Base-by-base conservation (phyloP, 1,140 invertebrate genomes). In the Macrostomum lignano region DNA sequence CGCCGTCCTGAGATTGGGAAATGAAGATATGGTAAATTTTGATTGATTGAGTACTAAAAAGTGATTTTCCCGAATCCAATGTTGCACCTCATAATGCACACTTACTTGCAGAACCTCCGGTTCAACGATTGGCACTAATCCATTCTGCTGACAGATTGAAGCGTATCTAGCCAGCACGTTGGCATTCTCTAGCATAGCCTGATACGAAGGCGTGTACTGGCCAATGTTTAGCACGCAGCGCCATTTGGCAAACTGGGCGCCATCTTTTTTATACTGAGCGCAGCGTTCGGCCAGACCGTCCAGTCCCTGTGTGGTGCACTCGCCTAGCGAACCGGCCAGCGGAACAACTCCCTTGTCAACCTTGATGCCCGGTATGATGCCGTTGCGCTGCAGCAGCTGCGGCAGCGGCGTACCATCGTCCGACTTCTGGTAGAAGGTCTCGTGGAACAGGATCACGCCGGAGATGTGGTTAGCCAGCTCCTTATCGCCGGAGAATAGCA, bases 191-290 rank as follows among this genome's bases (percentile, higher is more conserved):
- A 79, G 42, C 38, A 93, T 79, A 2, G 81, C 67, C 49, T 73
- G 69, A 58, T 78, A 70, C 26, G 78, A 74, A 1, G 88, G 84
- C 1, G 72, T 79, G 51, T 75, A 69, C 40, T 72, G 68, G 31
- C 68, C 70, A 47, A 98, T 93, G 57, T 88, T 94, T 29, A 94
- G 61, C 1, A 91, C 81, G 55, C 76, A 86, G 45, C 88, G 68
- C 88, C 88, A 96, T 49, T 96, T 96, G 45, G 86, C 84, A 55
- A 96, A 98, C 42, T 84, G 72, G 49, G 79, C 88, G 14, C 88
- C 88, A 46, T 86, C 77, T 53, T 88, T 86, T 55, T 94, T 91
- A 66, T 94, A 98, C 54, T 93, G 74, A 36, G 82, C 76, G 58
- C 82, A 93, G 38, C 86, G 70, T 44, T 75, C 71, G 39, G 69